These are phyloP conservation scores for Platerodrilus igneus DNA, from an alignment of 2,888 invertebrate genomes.

Conservation along the genomic window DNA sequence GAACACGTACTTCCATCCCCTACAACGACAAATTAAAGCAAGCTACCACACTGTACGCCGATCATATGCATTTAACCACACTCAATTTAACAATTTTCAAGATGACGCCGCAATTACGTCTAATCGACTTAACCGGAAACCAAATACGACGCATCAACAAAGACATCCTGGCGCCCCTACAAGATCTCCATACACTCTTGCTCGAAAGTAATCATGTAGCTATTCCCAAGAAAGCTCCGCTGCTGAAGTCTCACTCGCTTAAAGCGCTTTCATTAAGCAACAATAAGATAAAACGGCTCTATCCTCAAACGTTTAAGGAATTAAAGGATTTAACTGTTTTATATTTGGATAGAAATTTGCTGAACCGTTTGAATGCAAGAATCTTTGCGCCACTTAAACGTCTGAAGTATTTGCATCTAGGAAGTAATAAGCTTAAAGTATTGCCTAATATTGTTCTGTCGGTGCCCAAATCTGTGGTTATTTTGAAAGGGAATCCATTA, in stretches of 20 bases:
- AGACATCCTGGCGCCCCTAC: constrained; percentile 24
- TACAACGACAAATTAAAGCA: constrained; percentile 14
- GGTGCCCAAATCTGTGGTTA: constrained; percentile 8
- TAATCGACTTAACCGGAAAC: constrained; percentile 41
- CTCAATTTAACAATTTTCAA: constrained; percentile 25
- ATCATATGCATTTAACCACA: constrained; percentile 35
- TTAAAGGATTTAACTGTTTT: constrained; percentile 36
- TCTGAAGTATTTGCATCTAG: constrained; percentile 39
- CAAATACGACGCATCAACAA: constrained; percentile 31
- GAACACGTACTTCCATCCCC: constrained; percentile 20
- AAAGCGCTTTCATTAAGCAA: constrained; percentile 38
- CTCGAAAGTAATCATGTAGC: constrained; percentile 29
- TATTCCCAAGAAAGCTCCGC: constrained; percentile 33
- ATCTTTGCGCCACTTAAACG: constrained; percentile 33
- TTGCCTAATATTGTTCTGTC: constrained; percentile 13
- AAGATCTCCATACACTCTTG: constrained; percentile 35
- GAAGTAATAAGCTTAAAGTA: constrained; percentile 32
- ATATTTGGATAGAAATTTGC: constrained; percentile 39
- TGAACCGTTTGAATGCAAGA: constrained; percentile 31
- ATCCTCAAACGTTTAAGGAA: constrained; percentile 33
- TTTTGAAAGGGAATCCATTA: constrained; percentile 16
- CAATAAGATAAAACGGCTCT: constrained; percentile 36
- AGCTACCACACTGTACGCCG: constrained; percentile 36
- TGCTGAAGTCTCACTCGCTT: constrained; percentile 35
- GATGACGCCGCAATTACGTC: constrained; percentile 33